A percentile compares a stretch with the other conserved stretches of the same genome.
Evolutionary conservation across 2,113 vertebrate genomes (phyloP).

Genomic region (Hepsetus odoe): DNA sequence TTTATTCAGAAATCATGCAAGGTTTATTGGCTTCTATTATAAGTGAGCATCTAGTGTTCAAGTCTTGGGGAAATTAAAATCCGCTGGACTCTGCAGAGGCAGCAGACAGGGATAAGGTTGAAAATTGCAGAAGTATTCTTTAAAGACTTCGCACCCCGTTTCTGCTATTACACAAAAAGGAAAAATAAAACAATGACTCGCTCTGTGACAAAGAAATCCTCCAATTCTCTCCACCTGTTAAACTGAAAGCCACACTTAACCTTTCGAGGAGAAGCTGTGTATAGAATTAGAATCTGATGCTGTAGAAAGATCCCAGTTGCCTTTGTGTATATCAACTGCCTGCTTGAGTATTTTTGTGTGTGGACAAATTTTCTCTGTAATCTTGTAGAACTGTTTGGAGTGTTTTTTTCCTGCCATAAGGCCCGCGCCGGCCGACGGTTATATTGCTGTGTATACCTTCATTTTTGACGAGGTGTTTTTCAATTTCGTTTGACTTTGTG

Average conservation of each 20-base stretch:
- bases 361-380: slow-evolving; percentile 94
- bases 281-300: slow-evolving; percentile 96
- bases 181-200: slow-evolving; percentile 7
- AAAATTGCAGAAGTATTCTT: neutral
- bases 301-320: slow-evolving; percentile 99
- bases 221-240: neutral
- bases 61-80: neutral
- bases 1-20: too few species aligned
- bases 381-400: slow-evolving; percentile 94
- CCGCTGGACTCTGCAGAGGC: neutral
- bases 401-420: slow-evolving; percentile 92
- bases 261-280: slow-evolving; percentile 93
- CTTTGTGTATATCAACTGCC: slow-evolving; percentile 99
- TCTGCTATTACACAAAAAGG: neutral
- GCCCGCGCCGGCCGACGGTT: slow-evolving; percentile 82
- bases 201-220: slow-evolving; percentile 10
- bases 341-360: slow-evolving; percentile 99
- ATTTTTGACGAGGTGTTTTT: slow-evolving; percentile 97
- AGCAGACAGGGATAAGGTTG: neutral
- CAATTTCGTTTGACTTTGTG: slow-evolving; percentile 97
- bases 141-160: neutral
- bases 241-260: slow-evolving; percentile 82
- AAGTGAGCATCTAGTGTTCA: too few species aligned
- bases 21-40: too few species aligned
- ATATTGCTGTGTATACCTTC: slow-evolving; percentile 97